Evolutionary conservation across 1,140 invertebrate genomes (phyloP).

Genomic region (Lamellibrachia luymesi): DNA sequence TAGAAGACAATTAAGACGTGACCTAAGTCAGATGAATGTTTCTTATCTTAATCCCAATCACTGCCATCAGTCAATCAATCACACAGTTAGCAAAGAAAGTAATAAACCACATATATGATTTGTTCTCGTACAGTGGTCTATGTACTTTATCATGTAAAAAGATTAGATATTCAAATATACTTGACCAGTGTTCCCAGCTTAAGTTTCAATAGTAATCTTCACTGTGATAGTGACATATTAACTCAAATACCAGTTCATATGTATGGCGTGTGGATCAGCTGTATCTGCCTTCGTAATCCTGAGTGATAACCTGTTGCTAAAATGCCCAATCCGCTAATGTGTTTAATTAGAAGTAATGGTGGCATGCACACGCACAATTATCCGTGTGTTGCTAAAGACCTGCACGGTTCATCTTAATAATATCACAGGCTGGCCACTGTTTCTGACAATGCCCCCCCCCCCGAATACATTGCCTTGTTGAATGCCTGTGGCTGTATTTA

Average conservation of each 20-base stretch:
- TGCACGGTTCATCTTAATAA: not conserved
- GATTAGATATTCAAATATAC: no score
- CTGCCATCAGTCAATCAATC: not conserved
- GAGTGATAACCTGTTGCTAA: not conserved
- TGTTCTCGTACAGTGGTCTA: no score
- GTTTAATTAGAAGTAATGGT: not conserved
- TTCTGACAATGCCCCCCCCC: not conserved
- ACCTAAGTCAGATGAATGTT: not conserved
- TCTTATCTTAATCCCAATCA: not conserved
- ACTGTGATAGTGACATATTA: no score
- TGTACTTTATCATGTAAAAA: no score
- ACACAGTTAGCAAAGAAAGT: not conserved
- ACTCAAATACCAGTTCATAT: no score
- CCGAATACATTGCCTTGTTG: not conserved
- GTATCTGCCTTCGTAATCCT: not conserved
- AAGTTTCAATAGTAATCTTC: no score
- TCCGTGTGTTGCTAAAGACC: not conserved
- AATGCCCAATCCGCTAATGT: not conserved
- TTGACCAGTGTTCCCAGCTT: no score
- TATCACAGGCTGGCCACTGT: not conserved
- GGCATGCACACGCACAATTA: not conserved
- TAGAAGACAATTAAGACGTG: not conserved
- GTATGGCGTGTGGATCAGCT: not conserved
- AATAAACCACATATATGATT: not conserved
- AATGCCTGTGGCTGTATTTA: not conserved